Percentiles rank a stretch among this genome's conserved stretches.
These are phyloP conservation scores for Phalera bucephala DNA, from an alignment of 2,888 invertebrate genomes.

Conservation along the genomic window DNA sequence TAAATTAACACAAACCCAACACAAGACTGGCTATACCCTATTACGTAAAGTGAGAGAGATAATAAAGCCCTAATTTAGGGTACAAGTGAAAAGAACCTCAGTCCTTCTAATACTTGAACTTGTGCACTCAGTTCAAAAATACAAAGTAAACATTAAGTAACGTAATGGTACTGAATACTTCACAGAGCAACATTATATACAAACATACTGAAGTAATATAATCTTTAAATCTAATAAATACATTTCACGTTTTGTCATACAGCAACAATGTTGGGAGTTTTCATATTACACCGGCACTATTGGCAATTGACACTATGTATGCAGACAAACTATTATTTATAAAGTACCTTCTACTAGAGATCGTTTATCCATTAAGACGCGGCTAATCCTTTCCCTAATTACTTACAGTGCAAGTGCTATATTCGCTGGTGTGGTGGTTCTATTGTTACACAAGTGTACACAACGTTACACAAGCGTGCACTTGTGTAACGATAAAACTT, in stretches of 20 bases:
- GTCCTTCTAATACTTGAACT: constrained; percentile 79
- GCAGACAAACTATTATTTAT: no score
- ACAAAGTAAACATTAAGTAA: constrained; percentile 28
- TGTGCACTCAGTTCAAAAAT: constrained; percentile 36
- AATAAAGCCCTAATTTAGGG: constrained; percentile 82
- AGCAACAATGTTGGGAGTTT: constrained; percentile 15
- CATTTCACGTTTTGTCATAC: constrained; percentile 23
- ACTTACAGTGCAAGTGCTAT: no score
- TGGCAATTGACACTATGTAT: no score
- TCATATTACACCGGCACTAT: no score
- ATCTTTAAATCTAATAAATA: constrained; percentile 23
- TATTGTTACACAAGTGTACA: no score
- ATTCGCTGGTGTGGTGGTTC: no score
- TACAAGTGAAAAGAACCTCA: constrained; percentile 79
- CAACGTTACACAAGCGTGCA: no score
- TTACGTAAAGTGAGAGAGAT: constrained; percentile 70
- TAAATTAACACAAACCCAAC: constrained; percentile 81
- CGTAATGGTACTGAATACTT: constrained; percentile 30
- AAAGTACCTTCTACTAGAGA: no score
- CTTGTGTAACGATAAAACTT: no score
- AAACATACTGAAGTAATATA: constrained; percentile 28
- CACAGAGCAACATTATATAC: constrained; percentile 36
- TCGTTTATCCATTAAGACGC: no score
- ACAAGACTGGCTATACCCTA: constrained; percentile 76
- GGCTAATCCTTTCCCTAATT: no score